These are phyloP conservation scores for Argyresthia albistria DNA, from an alignment of 2,888 invertebrate genomes.

Conservation along the genomic window DNA sequence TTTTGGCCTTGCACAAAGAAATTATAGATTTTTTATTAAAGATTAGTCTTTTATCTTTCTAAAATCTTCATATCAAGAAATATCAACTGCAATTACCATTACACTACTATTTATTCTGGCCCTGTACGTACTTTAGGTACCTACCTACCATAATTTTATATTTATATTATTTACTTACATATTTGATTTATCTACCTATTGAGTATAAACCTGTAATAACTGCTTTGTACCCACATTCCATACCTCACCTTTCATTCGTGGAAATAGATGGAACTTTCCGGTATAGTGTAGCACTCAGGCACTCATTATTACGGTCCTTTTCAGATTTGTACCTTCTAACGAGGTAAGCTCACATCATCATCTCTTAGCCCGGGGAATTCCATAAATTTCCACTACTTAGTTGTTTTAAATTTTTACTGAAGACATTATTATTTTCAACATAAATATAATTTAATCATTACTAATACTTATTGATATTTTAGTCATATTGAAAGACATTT, in stretches of 20 bases:
- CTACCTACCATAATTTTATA: not conserved
- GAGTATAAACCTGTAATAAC: conserved; percentile 33
- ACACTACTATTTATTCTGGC: no score
- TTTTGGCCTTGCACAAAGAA: no score
- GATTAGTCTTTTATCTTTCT: no score
- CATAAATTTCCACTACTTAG: conserved; percentile 36
- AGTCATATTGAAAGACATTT: no score
- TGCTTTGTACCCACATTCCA: conserved; percentile 54
- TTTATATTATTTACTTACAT: not conserved
- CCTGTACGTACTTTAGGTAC: no score
- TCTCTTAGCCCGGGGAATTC: conserved; percentile 51
- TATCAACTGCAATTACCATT: no score
- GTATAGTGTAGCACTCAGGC: conserved; percentile 36
- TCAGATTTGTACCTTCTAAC: conserved; percentile 55
- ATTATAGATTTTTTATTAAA: no score
- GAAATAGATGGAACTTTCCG: conserved; percentile 51
- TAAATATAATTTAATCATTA: not conserved
- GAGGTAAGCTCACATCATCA: conserved; percentile 57
- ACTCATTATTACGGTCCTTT: conserved; percentile 33
- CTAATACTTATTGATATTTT: no score
- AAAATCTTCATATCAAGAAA: no score
- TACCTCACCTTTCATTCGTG: conserved; percentile 28
- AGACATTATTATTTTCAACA: not conserved
- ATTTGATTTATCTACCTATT: not conserved
- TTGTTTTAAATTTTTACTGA: conserved; percentile 3